Conservation (phyloP, 2,797 vertebrate species). For the Xyrichtys novacula region DNA sequence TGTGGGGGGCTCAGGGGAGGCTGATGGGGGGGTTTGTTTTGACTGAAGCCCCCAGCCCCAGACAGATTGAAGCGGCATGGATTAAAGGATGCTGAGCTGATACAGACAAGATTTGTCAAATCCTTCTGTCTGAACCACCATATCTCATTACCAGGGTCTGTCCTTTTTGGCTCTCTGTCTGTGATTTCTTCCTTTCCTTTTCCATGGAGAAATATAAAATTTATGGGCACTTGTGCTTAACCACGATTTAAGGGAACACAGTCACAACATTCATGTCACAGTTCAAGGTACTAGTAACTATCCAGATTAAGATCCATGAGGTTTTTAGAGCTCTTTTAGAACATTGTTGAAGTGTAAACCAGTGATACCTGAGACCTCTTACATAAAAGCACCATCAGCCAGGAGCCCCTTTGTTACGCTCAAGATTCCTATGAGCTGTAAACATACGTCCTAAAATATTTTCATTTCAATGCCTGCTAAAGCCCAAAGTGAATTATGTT, state of each 20-base stretch:
- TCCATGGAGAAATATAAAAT: background rate
- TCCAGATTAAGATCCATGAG: background rate
- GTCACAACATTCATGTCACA: background rate
- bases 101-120: conserved; percentile 75
- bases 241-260: too few species aligned
- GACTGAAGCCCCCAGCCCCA: conserved; percentile 60
- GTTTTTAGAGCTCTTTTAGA: background rate
- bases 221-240: background rate
- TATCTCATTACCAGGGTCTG: conserved; percentile 50
- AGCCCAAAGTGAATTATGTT: background rate
- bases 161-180: conserved; percentile 35
- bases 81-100: conserved; percentile 74
- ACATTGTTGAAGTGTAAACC: too few species aligned
- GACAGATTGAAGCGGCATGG: conserved; percentile 73
- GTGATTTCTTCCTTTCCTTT: conserved; percentile 19
- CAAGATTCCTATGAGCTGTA: too few species aligned
- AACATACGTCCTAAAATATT: too few species aligned
- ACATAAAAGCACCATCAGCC: too few species aligned
- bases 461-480: too few species aligned
- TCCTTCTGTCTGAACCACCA: conserved; percentile 69
- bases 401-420: too few species aligned
- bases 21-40: conserved; percentile 47
- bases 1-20: background rate
- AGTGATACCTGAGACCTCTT: too few species aligned
- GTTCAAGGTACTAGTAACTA: background rate